These are phyloP conservation scores for Campaea margaritaria DNA, from an alignment of 2,888 invertebrate genomes.

Conservation along the genomic window DNA sequence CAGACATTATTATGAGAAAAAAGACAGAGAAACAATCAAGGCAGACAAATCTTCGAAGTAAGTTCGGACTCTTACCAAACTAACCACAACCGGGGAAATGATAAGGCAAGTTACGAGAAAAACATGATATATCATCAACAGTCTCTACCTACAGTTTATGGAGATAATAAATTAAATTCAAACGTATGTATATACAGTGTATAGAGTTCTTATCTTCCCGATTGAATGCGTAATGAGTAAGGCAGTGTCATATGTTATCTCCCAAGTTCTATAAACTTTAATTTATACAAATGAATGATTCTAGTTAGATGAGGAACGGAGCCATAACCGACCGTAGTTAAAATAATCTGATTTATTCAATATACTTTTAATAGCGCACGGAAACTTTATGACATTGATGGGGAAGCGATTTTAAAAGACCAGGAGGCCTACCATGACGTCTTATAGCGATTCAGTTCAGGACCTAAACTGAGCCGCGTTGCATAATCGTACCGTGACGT, in stretches of 20 bases:
- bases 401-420: conserved; percentile 8
- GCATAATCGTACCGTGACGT: no score
- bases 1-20: neutral
- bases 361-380: conserved; percentile 10
- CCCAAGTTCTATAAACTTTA: conserved; percentile 37
- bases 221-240: conserved; percentile 41
- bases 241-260: conserved; percentile 32
- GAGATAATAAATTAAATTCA: conserved; percentile 44
- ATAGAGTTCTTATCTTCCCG: conserved; percentile 43
- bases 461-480: no score
- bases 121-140: conserved; percentile 54
- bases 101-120: conserved; percentile 45
- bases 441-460: no score
- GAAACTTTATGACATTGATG: conserved; percentile 16
- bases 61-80: no score
- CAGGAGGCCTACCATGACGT: no score
- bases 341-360: conserved; percentile 23
- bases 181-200: conserved; percentile 36
- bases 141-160: conserved; percentile 51
- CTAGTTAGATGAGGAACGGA: conserved; percentile 7
- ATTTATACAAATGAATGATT: conserved; percentile 35
- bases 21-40: conserved; percentile 25
- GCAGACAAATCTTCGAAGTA: conserved; percentile 15
- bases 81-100: conserved; percentile 39
- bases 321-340: conserved; percentile 22